phyloP scores from a whole-genome alignment of 2,888 invertebrate genomes.

The Rhamphomyia laevipes region DNA sequence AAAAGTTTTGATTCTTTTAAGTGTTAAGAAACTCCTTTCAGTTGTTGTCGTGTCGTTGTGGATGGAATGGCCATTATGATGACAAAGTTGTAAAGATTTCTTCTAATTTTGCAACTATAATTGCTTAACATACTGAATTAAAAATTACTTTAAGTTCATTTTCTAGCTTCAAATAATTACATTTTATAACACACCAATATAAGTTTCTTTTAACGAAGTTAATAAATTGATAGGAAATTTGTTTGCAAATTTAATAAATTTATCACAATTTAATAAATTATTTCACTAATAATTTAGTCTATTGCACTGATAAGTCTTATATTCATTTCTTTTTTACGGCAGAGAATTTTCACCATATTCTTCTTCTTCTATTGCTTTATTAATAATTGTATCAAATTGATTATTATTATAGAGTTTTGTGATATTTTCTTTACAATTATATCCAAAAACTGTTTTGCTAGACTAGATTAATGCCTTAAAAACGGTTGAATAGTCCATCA shows the following conservation, averaged over 20 bases:
- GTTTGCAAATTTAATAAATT: constrained; percentile 1
- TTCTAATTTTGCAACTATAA: constrained; percentile 6
- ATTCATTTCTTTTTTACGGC: constrained; percentile 4
- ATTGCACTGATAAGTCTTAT: constrained; percentile 5
- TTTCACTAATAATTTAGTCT: background rate
- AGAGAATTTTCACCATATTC: constrained; percentile 2
- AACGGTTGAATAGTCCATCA: constrained; percentile 4
- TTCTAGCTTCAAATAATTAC: constrained; percentile 2
- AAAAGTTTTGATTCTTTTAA: constrained; percentile 4
- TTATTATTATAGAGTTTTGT: constrained; percentile 6
- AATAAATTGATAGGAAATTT: constrained; percentile 2
- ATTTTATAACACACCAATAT: background rate
- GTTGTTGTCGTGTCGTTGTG: constrained; percentile 8
- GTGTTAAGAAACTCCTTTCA: constrained; percentile 3
- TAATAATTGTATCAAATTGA: constrained; percentile 4
- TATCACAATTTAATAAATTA: background rate
- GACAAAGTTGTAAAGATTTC: constrained; percentile 4
- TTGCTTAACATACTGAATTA: constrained; percentile 4
- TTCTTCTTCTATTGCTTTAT: constrained; percentile 5
- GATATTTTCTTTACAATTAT: constrained; percentile 7
- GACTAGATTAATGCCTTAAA: background rate
- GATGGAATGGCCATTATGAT: constrained; percentile 9
- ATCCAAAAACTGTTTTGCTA: constrained; percentile 6
- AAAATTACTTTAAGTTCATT: constrained; percentile 5
- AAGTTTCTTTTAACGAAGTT: constrained; percentile 4